Base-by-base conservation (phyloP, 2,888 invertebrate genomes). In the Xestia ashworthii region DNA sequence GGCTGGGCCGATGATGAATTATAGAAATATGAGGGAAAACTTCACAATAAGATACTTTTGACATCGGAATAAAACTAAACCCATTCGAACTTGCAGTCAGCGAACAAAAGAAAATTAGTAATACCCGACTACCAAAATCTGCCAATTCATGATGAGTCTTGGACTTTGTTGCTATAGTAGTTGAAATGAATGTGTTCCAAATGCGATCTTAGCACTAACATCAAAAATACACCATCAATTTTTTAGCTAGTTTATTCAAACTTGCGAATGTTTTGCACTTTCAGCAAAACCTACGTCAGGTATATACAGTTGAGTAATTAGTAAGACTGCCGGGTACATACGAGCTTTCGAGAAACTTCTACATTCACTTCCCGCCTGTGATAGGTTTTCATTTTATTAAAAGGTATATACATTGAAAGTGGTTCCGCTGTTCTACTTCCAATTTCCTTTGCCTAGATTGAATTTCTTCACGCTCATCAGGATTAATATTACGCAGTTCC, bases 301-400 rank as follows among this genome's bases (percentile, higher is more conserved):
- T 67, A 68, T 50, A 8, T 50, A 72, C 66, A 48, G 48, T 74
- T 74, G 69, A 81, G 76, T 87, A 80, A 84, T 84, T 86, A 88
- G n/a, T n/a, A n/a, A n/a, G 55, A 71, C 62, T 79, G 82, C 71
- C 84, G 80, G 66, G 69, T 68, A 60, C 76, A 74, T 76, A 75
- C 68, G 19, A 67, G 60, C 53, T 70, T 71, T 69, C 38, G 62
- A 66, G 55, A 41, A 86, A 86, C 72, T 80, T 82, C 74, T 84
- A 82, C 66, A 46, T n/a, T 55, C 68, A 74, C 71, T 85, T 83
- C 86, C 82, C 53, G 70, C n/a, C 70, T 50, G 62, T 72, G 66
- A 78, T 84, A 81, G 69, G 70, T 74, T 79, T 75, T 75, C 77
- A 87, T 79, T 75, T 75, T 76, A 87, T 87, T 82, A 82, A 82